phyloP scores from a whole-genome alignment of 2,113 vertebrate species.

The Vidua macroura region DNA sequence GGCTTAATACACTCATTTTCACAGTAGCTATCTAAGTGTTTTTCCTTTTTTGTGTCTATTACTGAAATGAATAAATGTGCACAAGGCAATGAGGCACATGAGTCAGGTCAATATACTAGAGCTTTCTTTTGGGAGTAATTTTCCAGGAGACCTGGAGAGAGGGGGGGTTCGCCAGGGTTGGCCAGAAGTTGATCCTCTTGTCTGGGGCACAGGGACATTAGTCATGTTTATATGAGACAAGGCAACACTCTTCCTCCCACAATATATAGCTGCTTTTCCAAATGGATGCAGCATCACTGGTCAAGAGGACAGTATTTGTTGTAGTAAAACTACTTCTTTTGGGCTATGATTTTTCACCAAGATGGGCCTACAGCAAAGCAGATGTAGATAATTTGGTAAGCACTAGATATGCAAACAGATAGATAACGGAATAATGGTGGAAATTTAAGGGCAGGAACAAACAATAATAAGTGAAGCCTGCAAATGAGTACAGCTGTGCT shows the following conservation, averaged over 20 bases:
- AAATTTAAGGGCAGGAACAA: neutral
- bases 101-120: neutral
- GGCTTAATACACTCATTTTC: conserved; percentile 45
- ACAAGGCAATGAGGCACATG: neutral
- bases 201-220: neutral
- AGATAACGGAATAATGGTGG: neutral
- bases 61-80: conserved; percentile 19
- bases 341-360: neutral
- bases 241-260: neutral
- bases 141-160: neutral
- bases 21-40: conserved; percentile 28
- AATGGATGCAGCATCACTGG: neutral
- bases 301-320: neutral
- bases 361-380: neutral
- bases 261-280: neutral
- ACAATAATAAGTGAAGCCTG: neutral
- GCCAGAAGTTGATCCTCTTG: neutral
- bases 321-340: neutral
- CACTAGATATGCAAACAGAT: neutral
- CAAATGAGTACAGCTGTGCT: neutral
- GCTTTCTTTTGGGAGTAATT: neutral
- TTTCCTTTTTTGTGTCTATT: neutral
- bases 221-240: neutral
- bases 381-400: neutral
- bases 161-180: accelerated